Evolutionary conservation across 2,797 vertebrate species (phyloP), one percentile per base, ranked within the genome.

Genomic region (Pangasius sanitwongsei): DNA sequence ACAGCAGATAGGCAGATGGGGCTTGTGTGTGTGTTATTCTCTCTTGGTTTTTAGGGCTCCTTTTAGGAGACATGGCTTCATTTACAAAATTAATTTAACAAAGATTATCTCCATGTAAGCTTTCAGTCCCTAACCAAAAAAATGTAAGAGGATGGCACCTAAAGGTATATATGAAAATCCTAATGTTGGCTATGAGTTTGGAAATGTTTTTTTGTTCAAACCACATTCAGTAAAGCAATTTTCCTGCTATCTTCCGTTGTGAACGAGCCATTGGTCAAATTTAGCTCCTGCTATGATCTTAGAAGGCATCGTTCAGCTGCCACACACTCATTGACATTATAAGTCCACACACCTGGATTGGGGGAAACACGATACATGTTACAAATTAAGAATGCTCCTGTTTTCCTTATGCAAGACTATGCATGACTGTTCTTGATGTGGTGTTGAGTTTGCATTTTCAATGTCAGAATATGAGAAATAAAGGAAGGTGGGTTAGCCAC

Each of bases 51-150:
- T 34, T 65, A 7, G 3, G 20, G 2, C 20, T 83, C 12, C 12
- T 77, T 81, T 72, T 34, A 80, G 77, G 81, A 80, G 50, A 86
- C 72, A 86, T 88, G 74, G 67, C 80, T 83, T 90, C 81, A 84
- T 78, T 90, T 92, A 63, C 89, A 91, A 85, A 90, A 88, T 78
- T 89, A 87, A 53, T 53, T 53, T 88, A 89, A 72, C 74, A 88
- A 87, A 91, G 86, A 88, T 90, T 83, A 90, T 88, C 55, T 89
- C 31, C 69, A 77, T 91, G 70, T 89, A 83, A 44, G 44, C 59
- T 44, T 31, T 28, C 83, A 44, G 80, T 34, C 69, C 67, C 34
- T 61, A 87, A 83, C 41, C 77, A 67, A 91, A 86, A 41, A 77
- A 53, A 61, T 25, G 12, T 65, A 85, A n/a, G 55, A 83, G 37